Evolutionary conservation across 1,140 invertebrate species (phyloP).

Genomic region (Thereuonema tuberculata): DNA sequence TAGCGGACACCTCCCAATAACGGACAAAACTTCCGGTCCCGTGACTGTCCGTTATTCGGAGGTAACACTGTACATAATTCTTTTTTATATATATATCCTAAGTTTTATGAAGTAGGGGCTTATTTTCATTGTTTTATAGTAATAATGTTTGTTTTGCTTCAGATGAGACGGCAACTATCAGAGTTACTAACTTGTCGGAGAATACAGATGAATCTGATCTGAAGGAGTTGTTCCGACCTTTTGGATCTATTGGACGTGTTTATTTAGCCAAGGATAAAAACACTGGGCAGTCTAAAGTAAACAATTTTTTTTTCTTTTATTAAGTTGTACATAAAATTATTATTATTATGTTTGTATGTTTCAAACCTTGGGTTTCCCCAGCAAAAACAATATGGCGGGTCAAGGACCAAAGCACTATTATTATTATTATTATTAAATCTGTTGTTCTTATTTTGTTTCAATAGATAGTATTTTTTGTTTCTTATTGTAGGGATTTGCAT

Average conservation of each 20-base stretch:
- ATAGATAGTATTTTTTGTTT: not conserved
- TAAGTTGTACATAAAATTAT: no score
- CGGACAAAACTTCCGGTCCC: no score
- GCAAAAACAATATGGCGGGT: no score
- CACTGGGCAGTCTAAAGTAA: slow-evolving; percentile 38
- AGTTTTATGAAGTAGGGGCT: not conserved
- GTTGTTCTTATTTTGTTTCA: slow-evolving; percentile 9
- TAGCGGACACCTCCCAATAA: no score
- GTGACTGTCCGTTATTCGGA: no score
- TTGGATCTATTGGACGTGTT: slow-evolving; percentile 73
- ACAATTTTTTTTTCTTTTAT: not conserved
- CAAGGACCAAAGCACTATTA: no score
- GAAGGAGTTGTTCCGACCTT: slow-evolving; percentile 84
- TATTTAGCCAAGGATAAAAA: slow-evolving; percentile 73
- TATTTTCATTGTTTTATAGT: not conserved
- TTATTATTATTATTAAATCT: no score
- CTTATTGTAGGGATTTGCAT: slow-evolving; percentile 59
- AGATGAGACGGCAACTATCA: slow-evolving; percentile 73
- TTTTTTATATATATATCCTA: not conserved
- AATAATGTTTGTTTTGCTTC: slow-evolving; percentile 12
- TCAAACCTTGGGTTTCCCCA: no score
- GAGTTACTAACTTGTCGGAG: slow-evolving; percentile 95
- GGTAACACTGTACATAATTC: no score
- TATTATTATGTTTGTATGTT: no score
- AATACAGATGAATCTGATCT: slow-evolving; percentile 88